These are phyloP conservation scores for Acrocephalus scirpaceus DNA, from an alignment of 2,797 vertebrate species.

Conservation along the genomic window DNA sequence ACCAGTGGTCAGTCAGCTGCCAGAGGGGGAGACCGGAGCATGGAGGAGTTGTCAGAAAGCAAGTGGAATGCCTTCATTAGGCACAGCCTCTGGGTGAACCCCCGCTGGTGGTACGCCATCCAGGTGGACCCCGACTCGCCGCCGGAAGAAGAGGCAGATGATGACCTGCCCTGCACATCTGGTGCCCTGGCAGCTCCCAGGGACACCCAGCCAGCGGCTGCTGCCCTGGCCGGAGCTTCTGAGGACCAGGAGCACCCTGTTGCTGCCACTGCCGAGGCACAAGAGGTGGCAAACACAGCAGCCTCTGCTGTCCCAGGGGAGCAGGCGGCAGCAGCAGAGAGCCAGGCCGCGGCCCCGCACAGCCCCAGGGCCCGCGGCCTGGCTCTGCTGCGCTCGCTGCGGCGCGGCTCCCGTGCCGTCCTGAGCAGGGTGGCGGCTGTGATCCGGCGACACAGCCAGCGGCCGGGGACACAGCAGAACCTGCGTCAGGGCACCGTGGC, in stretches of 20 bases:
- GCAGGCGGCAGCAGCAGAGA: not conserved
- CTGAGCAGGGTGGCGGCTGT: no score
- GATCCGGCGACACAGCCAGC: not conserved
- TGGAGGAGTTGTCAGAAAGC: accelerated
- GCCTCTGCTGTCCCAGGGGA: not conserved
- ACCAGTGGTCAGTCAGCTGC: not conserved
- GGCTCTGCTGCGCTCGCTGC: no score
- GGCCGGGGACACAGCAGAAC: no score
- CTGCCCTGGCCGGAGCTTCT: no score
- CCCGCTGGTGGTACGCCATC: no score
- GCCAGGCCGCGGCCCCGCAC: not conserved
- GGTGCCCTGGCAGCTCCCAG: not conserved
- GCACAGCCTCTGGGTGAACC: no score
- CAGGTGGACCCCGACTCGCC: accelerated
- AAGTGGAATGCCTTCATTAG: not conserved
- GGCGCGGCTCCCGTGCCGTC: no score
- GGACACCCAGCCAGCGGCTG: no score
- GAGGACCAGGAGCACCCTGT: not conserved
- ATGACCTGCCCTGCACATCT: not conserved
- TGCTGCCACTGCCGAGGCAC: not conserved
- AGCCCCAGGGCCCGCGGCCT: not conserved
- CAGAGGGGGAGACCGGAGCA: no score
- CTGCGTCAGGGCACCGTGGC: not conserved
- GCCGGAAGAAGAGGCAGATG: not conserved
- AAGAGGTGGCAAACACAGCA: no score